Evolutionary conservation across 2,797 vertebrate genomes (phyloP).

Genomic region (Molossus alvarezi): DNA sequence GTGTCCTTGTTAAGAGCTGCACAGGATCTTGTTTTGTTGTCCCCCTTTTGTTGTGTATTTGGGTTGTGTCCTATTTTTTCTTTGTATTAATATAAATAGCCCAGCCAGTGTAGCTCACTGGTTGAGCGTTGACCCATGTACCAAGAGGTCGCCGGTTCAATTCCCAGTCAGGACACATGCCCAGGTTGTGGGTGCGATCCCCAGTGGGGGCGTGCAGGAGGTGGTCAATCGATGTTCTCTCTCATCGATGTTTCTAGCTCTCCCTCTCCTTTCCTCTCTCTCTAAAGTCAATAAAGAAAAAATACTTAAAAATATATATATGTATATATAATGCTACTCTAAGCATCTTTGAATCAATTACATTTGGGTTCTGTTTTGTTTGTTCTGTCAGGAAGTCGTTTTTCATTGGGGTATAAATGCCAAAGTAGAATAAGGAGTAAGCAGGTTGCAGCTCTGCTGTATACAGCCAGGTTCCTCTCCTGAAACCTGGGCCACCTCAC

Average conservation of each 20-base stretch:
- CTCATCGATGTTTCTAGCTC: too few relatives aligned
- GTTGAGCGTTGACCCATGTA: too few relatives aligned
- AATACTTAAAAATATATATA: too few relatives aligned
- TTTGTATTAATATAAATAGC: not conserved
- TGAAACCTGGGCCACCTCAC: not conserved
- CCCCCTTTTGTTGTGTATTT: not conserved
- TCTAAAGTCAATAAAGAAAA: too few relatives aligned
- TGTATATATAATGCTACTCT: not conserved
- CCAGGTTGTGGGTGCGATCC: too few relatives aligned
- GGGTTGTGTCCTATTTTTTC: not conserved
- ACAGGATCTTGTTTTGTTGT: not conserved
- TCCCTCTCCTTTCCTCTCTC: too few relatives aligned
- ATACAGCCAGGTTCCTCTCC: not conserved
- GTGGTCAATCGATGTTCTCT: too few relatives aligned
- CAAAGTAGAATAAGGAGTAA: constrained; percentile 21
- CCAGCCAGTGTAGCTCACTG: too few relatives aligned
- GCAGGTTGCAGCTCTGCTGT: not conserved
- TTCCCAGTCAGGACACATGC: too few relatives aligned
- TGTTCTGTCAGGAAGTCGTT: not conserved
- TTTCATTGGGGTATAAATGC: not conserved
- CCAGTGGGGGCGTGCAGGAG: too few relatives aligned
- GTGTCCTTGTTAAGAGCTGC: not conserved
- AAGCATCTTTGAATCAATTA: not conserved
- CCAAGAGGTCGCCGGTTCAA: too few relatives aligned
- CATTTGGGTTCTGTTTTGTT: not conserved